Evolutionary conservation across 2,113 vertebrate species (phyloP).

Genomic region (Dermatemys mawii): DNA sequence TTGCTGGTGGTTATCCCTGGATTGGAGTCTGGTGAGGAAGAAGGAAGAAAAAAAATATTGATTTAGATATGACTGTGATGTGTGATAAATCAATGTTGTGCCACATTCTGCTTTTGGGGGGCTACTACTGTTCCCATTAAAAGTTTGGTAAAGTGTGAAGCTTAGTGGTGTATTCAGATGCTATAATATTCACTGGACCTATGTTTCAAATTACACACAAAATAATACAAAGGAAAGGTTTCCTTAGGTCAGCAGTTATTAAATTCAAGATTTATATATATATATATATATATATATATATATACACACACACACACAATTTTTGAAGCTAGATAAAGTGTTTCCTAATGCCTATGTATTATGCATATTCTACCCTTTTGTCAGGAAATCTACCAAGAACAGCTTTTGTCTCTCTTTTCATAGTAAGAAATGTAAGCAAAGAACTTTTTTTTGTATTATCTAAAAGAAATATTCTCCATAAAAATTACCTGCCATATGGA

Average conservation of each 20-base stretch:
- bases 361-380: neutral
- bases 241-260: neutral
- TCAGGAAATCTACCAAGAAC: constrained; percentile 15
- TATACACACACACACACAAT: neutral
- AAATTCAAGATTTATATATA: neutral
- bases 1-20: neutral
- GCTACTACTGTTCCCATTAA: neutral
- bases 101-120: constrained; percentile 13
- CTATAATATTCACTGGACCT: neutral
- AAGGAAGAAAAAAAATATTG: constrained; percentile 7
- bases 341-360: neutral
- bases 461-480: constrained; percentile 8
- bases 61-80: constrained; percentile 29
- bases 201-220: neutral
- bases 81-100: constrained; percentile 45
- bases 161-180: neutral
- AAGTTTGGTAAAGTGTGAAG: neutral
- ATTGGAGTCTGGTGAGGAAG: neutral
- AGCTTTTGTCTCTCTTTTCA: neutral
- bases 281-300: neutral
- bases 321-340: neutral
- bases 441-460: neutral
- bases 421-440: neutral
- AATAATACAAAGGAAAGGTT: neutral
- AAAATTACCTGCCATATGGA: constrained; percentile 11